Conservation (phyloP, 2,888 invertebrate species). For the Drosophila acutilabella region DNA sequence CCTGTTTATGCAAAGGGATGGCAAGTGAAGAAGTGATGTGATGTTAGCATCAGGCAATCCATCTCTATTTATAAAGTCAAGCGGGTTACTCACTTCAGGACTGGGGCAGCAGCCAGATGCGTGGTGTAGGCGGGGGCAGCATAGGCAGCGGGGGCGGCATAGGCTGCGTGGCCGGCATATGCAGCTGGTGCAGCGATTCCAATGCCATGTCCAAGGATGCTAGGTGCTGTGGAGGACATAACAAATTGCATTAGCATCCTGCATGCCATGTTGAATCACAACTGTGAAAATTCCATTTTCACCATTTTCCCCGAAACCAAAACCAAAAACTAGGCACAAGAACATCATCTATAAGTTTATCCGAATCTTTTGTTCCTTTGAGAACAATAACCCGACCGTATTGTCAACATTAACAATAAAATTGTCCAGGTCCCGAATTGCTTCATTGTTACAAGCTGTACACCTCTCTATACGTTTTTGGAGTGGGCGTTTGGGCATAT, state of each 20-base stretch:
- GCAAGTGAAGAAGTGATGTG: background rate
- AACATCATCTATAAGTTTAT: background rate
- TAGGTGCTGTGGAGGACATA: conserved; percentile 60
- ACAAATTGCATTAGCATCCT: conserved; percentile 32
- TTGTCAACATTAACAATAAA: conserved; percentile 31
- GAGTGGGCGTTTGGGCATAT: conserved; percentile 4
- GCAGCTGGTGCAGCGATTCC: conserved; percentile 66
- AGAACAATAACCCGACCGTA: conserved; percentile 25
- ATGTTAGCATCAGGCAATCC: conserved; percentile 29
- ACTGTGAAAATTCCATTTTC: background rate
- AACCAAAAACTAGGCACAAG: background rate
- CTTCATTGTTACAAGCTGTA: conserved; percentile 30
- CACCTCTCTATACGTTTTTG: conserved; percentile 1
- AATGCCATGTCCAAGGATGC: conserved; percentile 77
- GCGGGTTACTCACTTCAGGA: conserved; percentile 81
- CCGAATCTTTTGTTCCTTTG: background rate
- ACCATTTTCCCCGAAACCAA: background rate
- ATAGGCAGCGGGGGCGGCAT: conserved; percentile 58
- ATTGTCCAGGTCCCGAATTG: conserved; percentile 25
- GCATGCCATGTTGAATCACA: conserved; percentile 18
- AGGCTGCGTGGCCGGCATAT: conserved; percentile 59
- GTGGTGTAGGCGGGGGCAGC: conserved; percentile 73
- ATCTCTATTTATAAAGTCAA: conserved; percentile 54
- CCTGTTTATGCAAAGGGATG: conserved; percentile 50
- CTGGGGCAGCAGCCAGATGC: conserved; percentile 80